A percentile compares a stretch with the other conserved stretches of the same genome.
These are phyloP conservation scores for Lordiphosa mommai DNA, from an alignment of 1,140 invertebrate genomes.

Conservation along the genomic window DNA sequence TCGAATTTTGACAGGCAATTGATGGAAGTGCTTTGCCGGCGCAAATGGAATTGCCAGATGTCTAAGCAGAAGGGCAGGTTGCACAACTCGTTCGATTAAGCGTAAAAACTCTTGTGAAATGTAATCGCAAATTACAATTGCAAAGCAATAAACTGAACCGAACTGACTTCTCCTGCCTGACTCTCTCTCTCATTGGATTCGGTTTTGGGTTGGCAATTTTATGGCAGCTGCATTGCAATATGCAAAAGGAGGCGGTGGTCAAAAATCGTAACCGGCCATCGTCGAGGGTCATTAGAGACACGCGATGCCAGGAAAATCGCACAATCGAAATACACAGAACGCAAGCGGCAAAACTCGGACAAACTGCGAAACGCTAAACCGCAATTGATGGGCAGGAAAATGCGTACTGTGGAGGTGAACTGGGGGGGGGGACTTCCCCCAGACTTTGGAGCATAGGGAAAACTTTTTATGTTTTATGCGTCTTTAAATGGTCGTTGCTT, in stretches of 20 bases:
- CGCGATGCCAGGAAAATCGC: conserved; percentile 41
- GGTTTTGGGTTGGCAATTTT: conserved; percentile 31
- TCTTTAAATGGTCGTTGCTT: background rate
- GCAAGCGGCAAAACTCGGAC: background rate
- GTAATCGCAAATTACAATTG: conserved; percentile 8
- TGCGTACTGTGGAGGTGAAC: conserved; percentile 10
- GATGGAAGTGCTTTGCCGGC: background rate
- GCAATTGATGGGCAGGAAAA: conserved; percentile 36
- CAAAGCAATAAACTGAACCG: conserved; percentile 33
- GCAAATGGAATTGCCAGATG: background rate
- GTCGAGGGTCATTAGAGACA: conserved; percentile 48
- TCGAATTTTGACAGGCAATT: background rate
- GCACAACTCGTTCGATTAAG: background rate
- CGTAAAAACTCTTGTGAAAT: too few species aligned
- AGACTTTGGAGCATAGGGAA: background rate
- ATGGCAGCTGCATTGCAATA: conserved; percentile 49
- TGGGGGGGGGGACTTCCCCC: background rate
- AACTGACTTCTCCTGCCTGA: conserved; percentile 11
- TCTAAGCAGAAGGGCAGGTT: too few species aligned
- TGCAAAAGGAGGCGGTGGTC: conserved; percentile 43
- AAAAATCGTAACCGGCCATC: conserved; percentile 35
- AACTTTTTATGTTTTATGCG: conserved; percentile 1
- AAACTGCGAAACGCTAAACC: conserved; percentile 25
- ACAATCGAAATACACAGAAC: conserved; percentile 21
- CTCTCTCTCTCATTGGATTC: conserved; percentile 4